Evolutionary conservation across 2,113 vertebrate species (phyloP).

Genomic region (Pachycephala philippinensis): DNA sequence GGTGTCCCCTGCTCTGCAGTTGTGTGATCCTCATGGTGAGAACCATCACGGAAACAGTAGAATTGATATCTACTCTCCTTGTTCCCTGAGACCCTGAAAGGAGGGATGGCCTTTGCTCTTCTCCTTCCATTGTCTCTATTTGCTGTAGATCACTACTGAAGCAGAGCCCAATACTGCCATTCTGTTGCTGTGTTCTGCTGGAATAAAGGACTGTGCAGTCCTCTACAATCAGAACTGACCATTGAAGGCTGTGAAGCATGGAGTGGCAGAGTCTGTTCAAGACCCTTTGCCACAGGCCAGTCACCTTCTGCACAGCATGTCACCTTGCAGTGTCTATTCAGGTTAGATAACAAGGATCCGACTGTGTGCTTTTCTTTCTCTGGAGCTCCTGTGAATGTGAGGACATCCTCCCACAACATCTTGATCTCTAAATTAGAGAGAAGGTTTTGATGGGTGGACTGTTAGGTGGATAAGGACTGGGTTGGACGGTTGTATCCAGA

Average conservation of each 20-base stretch:
- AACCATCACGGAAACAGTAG: accelerated
- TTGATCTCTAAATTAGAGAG: background rate
- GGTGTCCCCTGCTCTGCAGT: too few species aligned
- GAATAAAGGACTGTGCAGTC: background rate
- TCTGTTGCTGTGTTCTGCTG: background rate
- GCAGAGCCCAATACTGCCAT: background rate
- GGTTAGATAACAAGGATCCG: background rate
- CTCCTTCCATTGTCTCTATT: background rate
- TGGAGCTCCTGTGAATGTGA: background rate
- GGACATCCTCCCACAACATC: background rate
- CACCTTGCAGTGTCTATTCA: background rate
- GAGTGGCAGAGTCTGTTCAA: background rate
- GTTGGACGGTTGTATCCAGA: background rate
- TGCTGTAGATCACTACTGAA: background rate
- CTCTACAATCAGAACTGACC: background rate
- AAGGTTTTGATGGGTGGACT: background rate
- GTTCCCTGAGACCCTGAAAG: background rate
- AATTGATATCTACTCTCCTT: background rate
- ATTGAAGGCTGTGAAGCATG: background rate
- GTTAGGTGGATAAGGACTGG: background rate
- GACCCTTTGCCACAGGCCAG: background rate
- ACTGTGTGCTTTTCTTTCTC: background rate
- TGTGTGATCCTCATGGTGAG: background rate
- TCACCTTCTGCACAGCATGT: background rate
- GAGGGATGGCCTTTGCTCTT: background rate